Evolutionary conservation across 2,888 invertebrate genomes (phyloP).

Genomic region (Gnatocerus cornutus): DNA sequence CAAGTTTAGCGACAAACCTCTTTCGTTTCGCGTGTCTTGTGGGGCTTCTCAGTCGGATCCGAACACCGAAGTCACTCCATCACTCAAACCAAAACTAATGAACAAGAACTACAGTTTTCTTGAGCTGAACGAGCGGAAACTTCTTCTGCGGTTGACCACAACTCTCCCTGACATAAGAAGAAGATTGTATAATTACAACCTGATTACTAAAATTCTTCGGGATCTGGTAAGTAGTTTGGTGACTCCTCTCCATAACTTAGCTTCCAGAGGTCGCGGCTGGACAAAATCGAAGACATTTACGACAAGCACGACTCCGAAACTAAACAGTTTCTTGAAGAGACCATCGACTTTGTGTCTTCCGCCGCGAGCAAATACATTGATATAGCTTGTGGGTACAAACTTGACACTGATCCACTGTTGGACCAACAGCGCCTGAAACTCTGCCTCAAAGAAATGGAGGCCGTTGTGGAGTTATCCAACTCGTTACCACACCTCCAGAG

Average conservation of each 20-base stretch:
- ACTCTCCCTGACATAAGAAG: constrained; percentile 80
- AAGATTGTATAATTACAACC: constrained; percentile 80
- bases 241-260: background rate
- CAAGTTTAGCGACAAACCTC: constrained; percentile 72
- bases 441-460: constrained; percentile 64
- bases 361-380: constrained; percentile 69
- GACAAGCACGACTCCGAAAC: constrained; percentile 58
- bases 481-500: constrained; percentile 55
- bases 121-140: constrained; percentile 74
- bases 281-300: constrained; percentile 66
- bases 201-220: constrained; percentile 75
- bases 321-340: constrained; percentile 58
- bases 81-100: constrained; percentile 57
- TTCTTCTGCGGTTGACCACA: constrained; percentile 78
- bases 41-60: constrained; percentile 71
- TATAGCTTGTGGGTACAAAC: constrained; percentile 60
- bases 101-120: constrained; percentile 63
- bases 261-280: constrained; percentile 66
- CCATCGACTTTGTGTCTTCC: constrained; percentile 63
- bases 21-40: constrained; percentile 80
- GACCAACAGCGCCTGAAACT: constrained; percentile 62
- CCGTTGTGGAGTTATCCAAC: constrained; percentile 50
- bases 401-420: constrained; percentile 60
- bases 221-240: constrained; percentile 73
- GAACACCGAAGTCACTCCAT: constrained; percentile 48